phyloP scores from a whole-genome alignment of 2,888 invertebrate genomes.

The Eupithecia tripunctaria region DNA sequence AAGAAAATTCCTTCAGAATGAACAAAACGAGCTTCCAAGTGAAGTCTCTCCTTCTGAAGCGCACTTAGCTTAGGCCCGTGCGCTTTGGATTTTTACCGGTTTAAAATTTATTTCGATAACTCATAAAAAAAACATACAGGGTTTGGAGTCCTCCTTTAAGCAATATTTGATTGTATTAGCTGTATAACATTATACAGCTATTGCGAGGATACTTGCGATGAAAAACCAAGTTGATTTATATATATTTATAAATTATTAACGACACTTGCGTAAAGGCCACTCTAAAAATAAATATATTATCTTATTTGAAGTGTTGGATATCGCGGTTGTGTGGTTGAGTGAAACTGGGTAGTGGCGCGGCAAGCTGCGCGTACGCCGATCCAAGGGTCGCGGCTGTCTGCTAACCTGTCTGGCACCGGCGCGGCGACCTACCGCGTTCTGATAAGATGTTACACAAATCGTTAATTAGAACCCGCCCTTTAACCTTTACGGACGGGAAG shows the following conservation, averaged over 20 bases:
- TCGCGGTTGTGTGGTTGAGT: conserved; percentile 32
- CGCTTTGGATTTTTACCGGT: too few species aligned
- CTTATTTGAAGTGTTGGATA: not conserved
- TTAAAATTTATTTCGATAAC: too few species aligned
- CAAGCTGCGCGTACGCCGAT: conserved; percentile 49
- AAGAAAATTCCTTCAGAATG: too few species aligned
- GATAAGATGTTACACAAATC: conserved; percentile 39
- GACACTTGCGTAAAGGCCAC: not conserved
- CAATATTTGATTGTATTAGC: too few species aligned
- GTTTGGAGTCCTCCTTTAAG: too few species aligned
- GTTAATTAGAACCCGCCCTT: conserved; percentile 16
- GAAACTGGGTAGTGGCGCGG: conserved; percentile 58
- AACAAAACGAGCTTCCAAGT: too few species aligned
- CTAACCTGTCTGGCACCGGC: conserved; percentile 51
- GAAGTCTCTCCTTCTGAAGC: too few species aligned
- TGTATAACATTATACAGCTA: too few species aligned
- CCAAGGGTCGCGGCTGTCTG: conserved; percentile 69
- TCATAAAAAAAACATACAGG: too few species aligned
- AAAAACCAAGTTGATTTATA: not conserved
- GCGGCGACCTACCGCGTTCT: conserved; percentile 36
- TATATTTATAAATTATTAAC: not conserved
- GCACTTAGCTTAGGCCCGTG: too few species aligned
- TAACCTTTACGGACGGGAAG: conserved; percentile 12
- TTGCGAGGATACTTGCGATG: not conserved
- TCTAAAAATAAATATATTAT: not conserved